These are phyloP conservation scores for Campylomormyrus numenius DNA, from an alignment of 2,113 vertebrate species.

Conservation along the genomic window DNA sequence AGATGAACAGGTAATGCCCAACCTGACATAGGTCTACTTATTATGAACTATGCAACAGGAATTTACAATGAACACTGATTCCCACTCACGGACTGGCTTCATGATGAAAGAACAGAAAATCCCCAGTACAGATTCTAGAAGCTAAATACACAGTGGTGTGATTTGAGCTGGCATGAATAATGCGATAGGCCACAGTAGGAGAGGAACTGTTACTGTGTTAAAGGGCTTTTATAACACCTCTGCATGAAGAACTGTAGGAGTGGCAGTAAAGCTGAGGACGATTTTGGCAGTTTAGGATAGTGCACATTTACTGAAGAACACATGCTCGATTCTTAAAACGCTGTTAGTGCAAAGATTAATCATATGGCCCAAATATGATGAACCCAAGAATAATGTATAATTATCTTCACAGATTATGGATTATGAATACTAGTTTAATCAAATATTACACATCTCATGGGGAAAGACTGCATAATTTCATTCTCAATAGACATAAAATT, in stretches of 20 bases:
- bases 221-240: background rate
- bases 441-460: slow-evolving; percentile 18
- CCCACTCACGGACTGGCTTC: background rate
- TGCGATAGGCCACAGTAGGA: background rate
- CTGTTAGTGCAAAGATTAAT: background rate
- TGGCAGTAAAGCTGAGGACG: background rate
- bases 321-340: background rate
- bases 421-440: slow-evolving; percentile 27
- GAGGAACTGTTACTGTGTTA: background rate
- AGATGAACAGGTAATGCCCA: background rate
- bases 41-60: background rate
- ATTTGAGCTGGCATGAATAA: background rate
- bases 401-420: slow-evolving; percentile 28
- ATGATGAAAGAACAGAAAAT: background rate
- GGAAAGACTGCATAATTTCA: slow-evolving; percentile 13
- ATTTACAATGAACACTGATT: background rate
- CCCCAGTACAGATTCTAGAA: background rate
- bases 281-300: background rate
- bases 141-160: background rate
- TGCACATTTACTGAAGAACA: background rate
- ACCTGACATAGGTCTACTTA: background rate
- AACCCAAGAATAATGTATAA: slow-evolving; percentile 18
- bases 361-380: background rate
- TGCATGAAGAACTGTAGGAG: background rate
- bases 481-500: slow-evolving; percentile 18